Base-by-base conservation (phyloP, 1,140 invertebrate species). In the Drosophila nikananu region DNA sequence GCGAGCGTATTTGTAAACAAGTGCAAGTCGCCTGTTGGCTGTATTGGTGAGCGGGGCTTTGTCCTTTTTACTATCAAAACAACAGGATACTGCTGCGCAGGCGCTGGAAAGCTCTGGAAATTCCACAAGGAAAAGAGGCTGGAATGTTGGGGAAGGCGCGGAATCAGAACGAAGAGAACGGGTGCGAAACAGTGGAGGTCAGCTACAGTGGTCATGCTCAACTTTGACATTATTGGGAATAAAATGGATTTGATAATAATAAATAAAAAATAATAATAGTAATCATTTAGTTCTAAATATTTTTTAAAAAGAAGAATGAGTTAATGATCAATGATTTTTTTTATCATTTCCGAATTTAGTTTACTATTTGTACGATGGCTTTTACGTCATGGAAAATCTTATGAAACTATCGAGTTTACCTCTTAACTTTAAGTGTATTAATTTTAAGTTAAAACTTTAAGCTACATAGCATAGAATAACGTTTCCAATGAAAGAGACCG, bases 1-100 rank as follows among this genome's bases (percentile, higher is more conserved):
- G 55, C 37, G 35, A 55, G 61, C 68, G 63, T 81, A 78, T 87
- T 86, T 86, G 83, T 86, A 86, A 86, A 86, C 83, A 86, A 86
- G 64, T 55, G 49, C 41, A 57, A 52, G 25, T 59, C 46, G 74
- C 78, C 64, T 74, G 59, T 46, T 35, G 57, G 23, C 51, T 32
- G 77, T 52, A 35, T 68, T 46, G 32, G 54, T 64, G 52, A 42
- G 48, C 48, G 37, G 42, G 52, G 48, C 66, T 57, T 70, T 63
- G 62, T 65, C 55, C 65, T 49, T 64, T 77, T 83, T 79, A 89
- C 63, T 81, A 89, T 89, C 81, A 89, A 78, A 89, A 89, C 84
- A 86, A 77, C 73, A 62, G 62, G 58, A 62, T n/a, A 30, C 13
- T 32, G 17, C 10, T 15, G 74, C 86, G 84, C 84, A 87, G 42